Evolutionary conservation across 2,888 invertebrate species (phyloP).

Genomic region (Cyclophora albipunctata): DNA sequence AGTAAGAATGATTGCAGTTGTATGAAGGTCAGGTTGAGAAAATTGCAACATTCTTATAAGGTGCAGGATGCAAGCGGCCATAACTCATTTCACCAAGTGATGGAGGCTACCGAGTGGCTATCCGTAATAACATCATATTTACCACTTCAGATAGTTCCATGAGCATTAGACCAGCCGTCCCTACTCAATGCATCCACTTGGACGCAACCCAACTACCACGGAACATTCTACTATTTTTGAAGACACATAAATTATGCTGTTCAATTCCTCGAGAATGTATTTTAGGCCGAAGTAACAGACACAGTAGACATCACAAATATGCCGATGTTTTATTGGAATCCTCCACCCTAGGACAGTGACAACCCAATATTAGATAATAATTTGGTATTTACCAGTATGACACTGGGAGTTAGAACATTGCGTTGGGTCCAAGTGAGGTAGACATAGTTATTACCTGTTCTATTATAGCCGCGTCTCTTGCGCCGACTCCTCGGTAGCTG

Average conservation of each 20-base stretch:
- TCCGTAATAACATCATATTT: conserved; percentile 2
- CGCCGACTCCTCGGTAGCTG: conserved; percentile 76
- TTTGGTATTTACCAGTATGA: too few species aligned
- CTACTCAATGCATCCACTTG: conserved; percentile 61
- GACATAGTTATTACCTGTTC: conserved; percentile 64
- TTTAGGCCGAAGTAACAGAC: conserved; percentile 8
- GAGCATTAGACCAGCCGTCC: conserved; percentile 46
- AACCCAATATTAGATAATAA: conserved; percentile 21
- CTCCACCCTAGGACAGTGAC: conserved; percentile 34
- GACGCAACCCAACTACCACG: conserved; percentile 63
- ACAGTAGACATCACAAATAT: conserved; percentile 18
- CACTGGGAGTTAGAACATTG: conserved; percentile 21
- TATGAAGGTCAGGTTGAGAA: conserved; percentile 9
- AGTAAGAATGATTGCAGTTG: conserved; percentile 31
- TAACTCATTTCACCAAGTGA: conserved; percentile 32
- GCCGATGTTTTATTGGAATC: conserved; percentile 15
- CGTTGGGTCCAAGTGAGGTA: conserved; percentile 60
- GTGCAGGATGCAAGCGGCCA: conserved; percentile 15
- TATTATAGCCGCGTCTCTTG: conserved; percentile 77
- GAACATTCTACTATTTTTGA: conserved; percentile 22
- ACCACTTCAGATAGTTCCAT: conserved; percentile 36
- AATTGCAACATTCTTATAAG: conserved; percentile 30
- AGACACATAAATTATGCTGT: conserved; percentile 19
- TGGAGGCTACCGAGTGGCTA: not conserved
- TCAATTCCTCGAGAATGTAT: conserved; percentile 10